Conservation (phyloP, 2,888 invertebrate genomes). For the Anorthoa munda region DNA sequence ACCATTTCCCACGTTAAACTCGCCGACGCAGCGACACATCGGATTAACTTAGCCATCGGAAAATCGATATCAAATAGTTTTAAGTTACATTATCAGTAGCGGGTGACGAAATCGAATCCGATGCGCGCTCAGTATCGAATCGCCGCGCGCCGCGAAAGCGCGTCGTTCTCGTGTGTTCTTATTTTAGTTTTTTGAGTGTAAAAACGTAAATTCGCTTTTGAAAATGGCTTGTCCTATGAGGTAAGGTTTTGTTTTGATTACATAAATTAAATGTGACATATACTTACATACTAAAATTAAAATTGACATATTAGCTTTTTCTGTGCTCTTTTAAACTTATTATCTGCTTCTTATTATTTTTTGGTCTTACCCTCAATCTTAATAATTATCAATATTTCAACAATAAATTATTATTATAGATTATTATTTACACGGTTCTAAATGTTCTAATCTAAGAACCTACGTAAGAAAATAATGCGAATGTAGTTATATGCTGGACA, state of each 20-base stretch:
- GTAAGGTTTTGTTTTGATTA: constrained; percentile 69
- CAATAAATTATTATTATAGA: too few species aligned
- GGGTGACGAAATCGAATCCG: constrained; percentile 77
- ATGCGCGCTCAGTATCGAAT: constrained; percentile 70
- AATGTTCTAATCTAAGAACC: too few species aligned
- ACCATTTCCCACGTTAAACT: constrained; percentile 40
- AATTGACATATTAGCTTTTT: not conserved
- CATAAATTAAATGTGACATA: not conserved
- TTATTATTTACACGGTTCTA: too few species aligned
- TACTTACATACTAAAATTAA: not conserved
- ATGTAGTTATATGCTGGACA: not conserved
- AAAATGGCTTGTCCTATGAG: constrained; percentile 88
- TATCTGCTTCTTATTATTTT: not conserved
- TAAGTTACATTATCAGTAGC: constrained; percentile 73
- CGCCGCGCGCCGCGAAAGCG: constrained; percentile 74
- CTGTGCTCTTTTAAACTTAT: not conserved
- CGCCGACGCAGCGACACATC: constrained; percentile 35
- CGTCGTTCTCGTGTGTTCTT: constrained; percentile 65
- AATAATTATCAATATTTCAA: not conserved
- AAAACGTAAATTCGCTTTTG: constrained; percentile 17
- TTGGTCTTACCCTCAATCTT: too few species aligned
- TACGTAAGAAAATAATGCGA: not conserved
- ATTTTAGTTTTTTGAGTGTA: constrained; percentile 33
- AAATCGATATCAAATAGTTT: constrained; percentile 69
- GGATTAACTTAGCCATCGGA: constrained; percentile 52